Base-by-base conservation (phyloP, 2,113 vertebrate genomes). In the Prionailurus viverrinus region DNA sequence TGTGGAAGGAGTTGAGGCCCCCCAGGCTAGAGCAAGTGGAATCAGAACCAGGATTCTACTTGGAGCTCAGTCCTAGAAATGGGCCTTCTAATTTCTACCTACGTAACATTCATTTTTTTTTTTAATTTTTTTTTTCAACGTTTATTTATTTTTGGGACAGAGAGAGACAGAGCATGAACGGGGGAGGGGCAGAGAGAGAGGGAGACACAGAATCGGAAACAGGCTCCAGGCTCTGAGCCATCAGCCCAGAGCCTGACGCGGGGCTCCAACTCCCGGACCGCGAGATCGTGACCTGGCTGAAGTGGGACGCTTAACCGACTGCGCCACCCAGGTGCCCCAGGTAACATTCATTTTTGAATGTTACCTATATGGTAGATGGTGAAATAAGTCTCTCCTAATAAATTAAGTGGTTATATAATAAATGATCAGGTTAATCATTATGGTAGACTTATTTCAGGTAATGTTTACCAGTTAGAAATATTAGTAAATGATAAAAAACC, bases 401-500 rank as follows among this genome's bases (percentile, higher is more conserved):
- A 81, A 53, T 82, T 82, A 45, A 53, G 27, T 61, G 41, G 0
- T 55, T 80, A 82, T 36, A 41, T 29, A 78, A 5, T 78, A 48
- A 78, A 48, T 48, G 58, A 87, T 76, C 25, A 74, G n/a, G 23
- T 33, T 86, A 55, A 51, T 97, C 36, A 53, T 71, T 48, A 29
- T 33, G 51, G 51, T 68, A 73, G 53, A 55, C 33, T 58, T 83
- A 51, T 97, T 92, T 73, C 31, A 53, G 7, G 33, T 23, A 39
- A 81, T 29, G 55, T 14, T 73, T 82, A 48, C 36, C 76, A 73
- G 86, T 29, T 73, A 79, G 65, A 84, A 81, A 66, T 78, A 53
- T 18, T 41, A 79, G 66, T 93, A 74, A 81, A n/a, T 73, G 95
- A 65, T 71, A 39, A 89, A 86, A 88, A 78, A 12, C 3, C 66